Evolutionary conservation across 1,140 invertebrate genomes (phyloP).

Genomic region (Pachypeltis micranthus): DNA sequence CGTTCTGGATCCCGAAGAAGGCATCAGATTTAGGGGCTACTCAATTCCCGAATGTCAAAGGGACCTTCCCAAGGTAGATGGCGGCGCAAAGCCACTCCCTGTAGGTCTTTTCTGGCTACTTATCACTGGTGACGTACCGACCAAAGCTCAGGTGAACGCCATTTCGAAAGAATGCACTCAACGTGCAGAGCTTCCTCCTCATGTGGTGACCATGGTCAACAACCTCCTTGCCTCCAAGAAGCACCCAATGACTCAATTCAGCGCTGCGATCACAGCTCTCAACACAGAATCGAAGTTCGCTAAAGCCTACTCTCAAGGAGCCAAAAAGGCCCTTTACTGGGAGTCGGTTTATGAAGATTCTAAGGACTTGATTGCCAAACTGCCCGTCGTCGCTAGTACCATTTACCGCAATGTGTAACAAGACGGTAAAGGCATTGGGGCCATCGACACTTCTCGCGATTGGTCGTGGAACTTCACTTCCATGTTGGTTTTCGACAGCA

Average conservation of each 20-base stretch:
- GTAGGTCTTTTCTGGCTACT: constrained; percentile 95
- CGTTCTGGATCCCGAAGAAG: constrained; percentile 87
- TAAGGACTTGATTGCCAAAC: constrained; percentile 92
- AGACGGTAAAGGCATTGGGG: constrained; percentile 74
- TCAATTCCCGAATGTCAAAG: constrained; percentile 93
- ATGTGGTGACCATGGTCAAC: constrained; percentile 89
- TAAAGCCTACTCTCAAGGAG: constrained; percentile 75
- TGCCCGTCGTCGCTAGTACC: constrained; percentile 86
- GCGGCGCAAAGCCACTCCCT: constrained; percentile 79
- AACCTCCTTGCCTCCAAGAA: constrained; percentile 78
- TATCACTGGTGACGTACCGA: constrained; percentile 84
- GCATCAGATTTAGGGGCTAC: constrained; percentile 88
- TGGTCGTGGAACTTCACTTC: constrained; percentile 88
- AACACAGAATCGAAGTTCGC: constrained; percentile 92
- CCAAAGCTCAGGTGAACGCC: constrained; percentile 63
- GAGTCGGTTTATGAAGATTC: constrained; percentile 85
- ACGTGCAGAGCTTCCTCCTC: constrained; percentile 75
- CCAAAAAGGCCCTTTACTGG: constrained; percentile 81
- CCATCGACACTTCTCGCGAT: constrained; percentile 80
- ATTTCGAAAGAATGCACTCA: constrained; percentile 86
- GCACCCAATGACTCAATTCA: constrained; percentile 94
- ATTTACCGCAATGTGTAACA: constrained; percentile 85
- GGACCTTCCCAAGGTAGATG: constrained; percentile 70
- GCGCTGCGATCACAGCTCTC: constrained; percentile 78
- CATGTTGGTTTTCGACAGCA: constrained; percentile 84